A percentile compares a stretch with the other conserved stretches of the same genome.
phyloP scores from a whole-genome alignment of 2,113 vertebrate genomes.

The Anhinga rufa region DNA sequence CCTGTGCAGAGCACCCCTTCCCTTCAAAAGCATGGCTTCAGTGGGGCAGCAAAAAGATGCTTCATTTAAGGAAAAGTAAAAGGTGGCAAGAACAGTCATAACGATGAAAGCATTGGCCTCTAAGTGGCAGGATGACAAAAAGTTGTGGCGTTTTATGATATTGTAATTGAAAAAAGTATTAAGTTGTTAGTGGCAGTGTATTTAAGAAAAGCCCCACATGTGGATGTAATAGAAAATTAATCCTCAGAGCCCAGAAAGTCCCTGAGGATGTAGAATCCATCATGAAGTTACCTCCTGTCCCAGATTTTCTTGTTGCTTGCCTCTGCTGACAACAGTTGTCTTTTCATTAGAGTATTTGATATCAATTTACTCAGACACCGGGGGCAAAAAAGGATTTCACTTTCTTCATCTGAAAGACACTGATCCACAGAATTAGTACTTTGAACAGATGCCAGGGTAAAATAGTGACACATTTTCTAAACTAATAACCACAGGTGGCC shows the following conservation, averaged over 20 bases:
- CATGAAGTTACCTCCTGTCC: constrained; percentile 50
- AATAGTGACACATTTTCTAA: constrained; percentile 23
- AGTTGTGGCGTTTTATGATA: not conserved
- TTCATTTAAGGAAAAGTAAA: not conserved
- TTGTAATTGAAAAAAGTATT: constrained; percentile 37
- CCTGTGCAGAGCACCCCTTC: too few species aligned
- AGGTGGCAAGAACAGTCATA: not conserved
- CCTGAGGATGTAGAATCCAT: constrained; percentile 49
- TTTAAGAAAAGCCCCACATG: constrained; percentile 45
- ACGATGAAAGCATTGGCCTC: not conserved
- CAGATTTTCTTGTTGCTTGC: constrained; percentile 53
- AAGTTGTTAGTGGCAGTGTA: constrained; percentile 55
- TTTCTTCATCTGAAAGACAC: constrained; percentile 54
- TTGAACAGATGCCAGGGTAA: constrained; percentile 33
- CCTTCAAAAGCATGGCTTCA: not conserved
- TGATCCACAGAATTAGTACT: constrained; percentile 43
- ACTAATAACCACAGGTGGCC: not conserved
- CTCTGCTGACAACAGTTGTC: constrained; percentile 57
- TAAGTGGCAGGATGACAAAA: not conserved
- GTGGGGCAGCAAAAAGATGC: not conserved
- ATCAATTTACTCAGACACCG: constrained; percentile 53
- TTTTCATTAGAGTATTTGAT: constrained; percentile 55
- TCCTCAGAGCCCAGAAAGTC: constrained; percentile 42
- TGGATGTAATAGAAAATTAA: constrained; percentile 60
- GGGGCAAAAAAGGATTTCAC: constrained; percentile 47